Conservation (phyloP, 2,888 invertebrate species). For the Stenoptilia bipunctidactyla region DNA sequence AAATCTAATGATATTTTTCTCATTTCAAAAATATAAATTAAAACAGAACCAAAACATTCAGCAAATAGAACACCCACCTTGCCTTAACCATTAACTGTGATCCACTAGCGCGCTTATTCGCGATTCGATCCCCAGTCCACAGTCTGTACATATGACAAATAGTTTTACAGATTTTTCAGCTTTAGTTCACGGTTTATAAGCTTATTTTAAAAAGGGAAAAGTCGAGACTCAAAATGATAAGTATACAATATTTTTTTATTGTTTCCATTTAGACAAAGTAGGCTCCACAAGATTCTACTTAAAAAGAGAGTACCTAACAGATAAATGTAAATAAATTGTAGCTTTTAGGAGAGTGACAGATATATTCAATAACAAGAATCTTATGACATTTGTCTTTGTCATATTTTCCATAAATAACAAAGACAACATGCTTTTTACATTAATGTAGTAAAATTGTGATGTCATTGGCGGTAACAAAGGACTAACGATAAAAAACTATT, state of each 20-base stretch:
- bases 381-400: no score
- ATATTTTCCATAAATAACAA: no score
- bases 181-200: neutral
- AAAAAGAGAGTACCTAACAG: no score
- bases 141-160: constrained; percentile 15
- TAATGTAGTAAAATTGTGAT: constrained; percentile 30
- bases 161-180: neutral
- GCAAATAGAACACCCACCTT: constrained; percentile 47
- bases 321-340: neutral
- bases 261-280: no score
- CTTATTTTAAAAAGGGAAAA: neutral
- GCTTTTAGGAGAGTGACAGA: neutral
- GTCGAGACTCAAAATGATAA: no score
- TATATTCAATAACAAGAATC: no score
- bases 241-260: no score
- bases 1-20: no score
- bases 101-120: constrained; percentile 44
- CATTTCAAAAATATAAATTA: no score
- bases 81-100: constrained; percentile 67
- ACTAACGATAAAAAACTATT: no score
- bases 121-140: neutral
- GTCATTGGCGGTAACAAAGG: no score
- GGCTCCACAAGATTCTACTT: no score
- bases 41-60: neutral
- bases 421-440: constrained; percentile 35